A percentile compares a stretch with the other conserved stretches of the same genome.
Evolutionary conservation across 2,888 invertebrate species (phyloP).

Genomic region (Pseudoips prasinana): DNA sequence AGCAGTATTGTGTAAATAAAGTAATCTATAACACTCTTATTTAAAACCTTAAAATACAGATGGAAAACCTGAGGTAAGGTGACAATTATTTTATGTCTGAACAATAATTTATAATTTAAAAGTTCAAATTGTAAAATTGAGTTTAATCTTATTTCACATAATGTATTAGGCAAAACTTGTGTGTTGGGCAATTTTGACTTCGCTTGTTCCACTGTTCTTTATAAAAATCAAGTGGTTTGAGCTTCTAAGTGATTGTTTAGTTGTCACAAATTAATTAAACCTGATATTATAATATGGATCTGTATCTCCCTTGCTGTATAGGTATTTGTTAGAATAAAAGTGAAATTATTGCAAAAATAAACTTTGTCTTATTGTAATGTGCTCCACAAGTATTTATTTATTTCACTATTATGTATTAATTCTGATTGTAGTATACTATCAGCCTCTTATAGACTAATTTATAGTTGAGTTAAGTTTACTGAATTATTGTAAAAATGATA

Average conservation of each 20-base stretch:
- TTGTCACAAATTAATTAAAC: slow-evolving; percentile 61
- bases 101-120: slow-evolving; percentile 59
- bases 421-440: slow-evolving; percentile 43
- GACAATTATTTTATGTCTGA: slow-evolving; percentile 54
- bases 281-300: slow-evolving; percentile 46
- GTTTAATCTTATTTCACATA: slow-evolving; percentile 14
- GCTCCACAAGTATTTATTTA: slow-evolving; percentile 42
- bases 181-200: slow-evolving; percentile 39
- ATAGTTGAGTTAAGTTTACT: slow-evolving; percentile 47
- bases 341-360: slow-evolving; percentile 28
- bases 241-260: slow-evolving; percentile 47
- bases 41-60: slow-evolving; percentile 47
- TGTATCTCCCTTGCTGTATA: slow-evolving; percentile 51
- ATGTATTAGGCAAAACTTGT: slow-evolving; percentile 38
- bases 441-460: slow-evolving; percentile 53
- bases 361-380: slow-evolving; percentile 20
- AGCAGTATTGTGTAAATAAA: slow-evolving; percentile 77
- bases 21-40: slow-evolving; percentile 55
- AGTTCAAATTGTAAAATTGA: background rate
- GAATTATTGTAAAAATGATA: slow-evolving; percentile 58
- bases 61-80: slow-evolving; percentile 54
- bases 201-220: slow-evolving; percentile 40
- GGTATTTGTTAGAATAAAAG: slow-evolving; percentile 36
- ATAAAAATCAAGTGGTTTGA: slow-evolving; percentile 50
- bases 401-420: slow-evolving; percentile 33